Base-by-base conservation (phyloP, 1,140 invertebrate species). In the Drosophila sucinea region DNA sequence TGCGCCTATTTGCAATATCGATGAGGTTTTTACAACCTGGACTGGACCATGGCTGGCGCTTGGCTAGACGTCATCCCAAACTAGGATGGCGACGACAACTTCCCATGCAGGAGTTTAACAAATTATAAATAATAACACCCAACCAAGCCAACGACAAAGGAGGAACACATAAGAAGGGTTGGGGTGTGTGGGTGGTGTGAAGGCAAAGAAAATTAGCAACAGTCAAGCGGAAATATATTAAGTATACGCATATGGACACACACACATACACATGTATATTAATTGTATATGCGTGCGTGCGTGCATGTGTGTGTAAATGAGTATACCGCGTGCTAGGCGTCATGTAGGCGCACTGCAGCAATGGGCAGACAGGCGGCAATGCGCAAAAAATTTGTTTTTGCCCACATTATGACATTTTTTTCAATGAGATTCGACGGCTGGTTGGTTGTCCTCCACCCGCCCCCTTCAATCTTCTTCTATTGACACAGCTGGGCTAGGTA, bases 201-300 rank as follows among this genome's bases (percentile, higher is more conserved):
- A 17, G 17, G 17, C 17, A 17, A 73, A 80, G 71, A 62, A 67
- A 67, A 74, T 71, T 74, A 77, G 72, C 66, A 63, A 56, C 81
- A 76, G 64, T 83, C 72, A 65, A 87, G 77, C 83, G 83, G 83
- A 87, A 87, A 87, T 87, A 80, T 89, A 87, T 72, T 87, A 86
- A 67, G 73, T 87, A 70, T 73, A 70, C 65, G 32, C 11, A 29
- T 67, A 41, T 63, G 27, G 61, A 56, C 63, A 23, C n/a, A 55
- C 6, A 35, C 5, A 47, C 17, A 47, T 11, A 44, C 57, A 35
- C 7, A 32, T 29, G 33, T 57, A 10, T 67, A 23, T 33, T 10
- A 10, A n/a, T 23, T 51, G 23, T 65, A 7, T 17, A 3, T 60
- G 5, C 33, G 25, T 64, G 8, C n/a, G 23, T 67, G 11, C 66